Evolutionary conservation across 2,113 vertebrate genomes (phyloP), one percentile per base, ranked within the genome.

Genomic region (Formicarius rufipectus): DNA sequence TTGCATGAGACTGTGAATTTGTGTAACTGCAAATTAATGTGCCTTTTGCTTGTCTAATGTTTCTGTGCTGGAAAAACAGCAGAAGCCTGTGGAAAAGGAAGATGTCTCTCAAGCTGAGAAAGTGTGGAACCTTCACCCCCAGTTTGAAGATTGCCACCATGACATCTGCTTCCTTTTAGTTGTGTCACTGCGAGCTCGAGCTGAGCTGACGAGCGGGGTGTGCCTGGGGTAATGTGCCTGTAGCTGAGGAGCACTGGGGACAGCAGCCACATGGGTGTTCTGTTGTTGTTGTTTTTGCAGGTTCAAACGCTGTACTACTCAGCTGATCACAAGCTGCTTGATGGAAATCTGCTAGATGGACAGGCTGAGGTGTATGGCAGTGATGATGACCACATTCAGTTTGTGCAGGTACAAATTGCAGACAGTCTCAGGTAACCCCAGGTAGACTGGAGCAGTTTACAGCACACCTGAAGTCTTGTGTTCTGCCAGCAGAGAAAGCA

Each of bases 251-350:
- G 98, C 98, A 96, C 94, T 98, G 98, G 98, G 99, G 98, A 98
- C 98, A 94, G 97, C 95, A 97, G 99, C 99, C 99, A 99, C 99
- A 99, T 99, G 99, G 99, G 98, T 99, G 95, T 99, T 98, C 98
- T 45, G 45, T 45, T 99, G 98, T 99, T 98, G 98, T 98, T 99
- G 99, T 99, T 98, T 97, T 99, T 99, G 95, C 99, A 99, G 99
- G 99, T 99, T 98, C 99, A 99, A 99, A 99, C 98, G 98, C 98
- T 99, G 98, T 99, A 99, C 99, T 99, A 99, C 98, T 99, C 99
- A 98, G 99, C 99, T 97, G 99, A 99, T 98, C 99, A 99, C 98
- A 99, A 99, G 99, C 99, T 99, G 98, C 98, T 99, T 98, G 99
- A 99, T 98, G 99, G 99, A 98, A 99, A 98, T 98, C 98, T 99